These are phyloP conservation scores for Xerus inauris DNA, from an alignment of 2,113 vertebrate species.

Conservation along the genomic window DNA sequence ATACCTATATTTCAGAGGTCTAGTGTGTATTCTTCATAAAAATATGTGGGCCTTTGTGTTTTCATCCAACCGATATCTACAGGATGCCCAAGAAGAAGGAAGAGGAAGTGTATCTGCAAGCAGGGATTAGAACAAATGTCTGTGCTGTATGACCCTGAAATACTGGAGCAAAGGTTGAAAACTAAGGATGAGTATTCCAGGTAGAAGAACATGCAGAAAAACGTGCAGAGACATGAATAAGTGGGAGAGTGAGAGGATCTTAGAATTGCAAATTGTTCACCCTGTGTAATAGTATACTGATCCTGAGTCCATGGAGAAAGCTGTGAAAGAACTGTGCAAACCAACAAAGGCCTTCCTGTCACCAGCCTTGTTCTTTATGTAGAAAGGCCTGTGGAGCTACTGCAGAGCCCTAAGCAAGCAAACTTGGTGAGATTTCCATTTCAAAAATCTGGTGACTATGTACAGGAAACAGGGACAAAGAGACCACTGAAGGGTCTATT, in stretches of 20 bases:
- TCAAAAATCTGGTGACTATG: not conserved
- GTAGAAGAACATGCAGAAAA: not conserved
- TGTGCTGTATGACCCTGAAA: not conserved
- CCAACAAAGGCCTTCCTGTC: not conserved
- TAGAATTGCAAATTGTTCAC: not conserved
- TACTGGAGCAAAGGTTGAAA: not conserved
- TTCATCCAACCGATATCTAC: not conserved
- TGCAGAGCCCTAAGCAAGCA: not conserved
- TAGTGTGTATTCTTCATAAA: not conserved
- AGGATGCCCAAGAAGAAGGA: not conserved
- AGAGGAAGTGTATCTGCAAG: not conserved
- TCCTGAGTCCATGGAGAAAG: not conserved
- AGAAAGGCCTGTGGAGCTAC: not conserved
- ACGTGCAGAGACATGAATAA: not conserved
- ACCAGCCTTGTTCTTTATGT: not conserved
- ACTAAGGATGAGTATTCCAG: not conserved
- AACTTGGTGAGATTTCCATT: constrained; percentile 25
- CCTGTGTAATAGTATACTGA: not conserved
- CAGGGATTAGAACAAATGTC: not conserved
- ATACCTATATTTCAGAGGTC: not conserved
- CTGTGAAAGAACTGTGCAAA: not conserved
- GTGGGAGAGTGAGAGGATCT: not conserved
- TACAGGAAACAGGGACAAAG: not conserved
- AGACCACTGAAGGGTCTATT: not conserved
- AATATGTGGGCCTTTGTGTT: not conserved